phyloP scores from a whole-genome alignment of 2,113 vertebrate species.

The Gulo gulo region DNA sequence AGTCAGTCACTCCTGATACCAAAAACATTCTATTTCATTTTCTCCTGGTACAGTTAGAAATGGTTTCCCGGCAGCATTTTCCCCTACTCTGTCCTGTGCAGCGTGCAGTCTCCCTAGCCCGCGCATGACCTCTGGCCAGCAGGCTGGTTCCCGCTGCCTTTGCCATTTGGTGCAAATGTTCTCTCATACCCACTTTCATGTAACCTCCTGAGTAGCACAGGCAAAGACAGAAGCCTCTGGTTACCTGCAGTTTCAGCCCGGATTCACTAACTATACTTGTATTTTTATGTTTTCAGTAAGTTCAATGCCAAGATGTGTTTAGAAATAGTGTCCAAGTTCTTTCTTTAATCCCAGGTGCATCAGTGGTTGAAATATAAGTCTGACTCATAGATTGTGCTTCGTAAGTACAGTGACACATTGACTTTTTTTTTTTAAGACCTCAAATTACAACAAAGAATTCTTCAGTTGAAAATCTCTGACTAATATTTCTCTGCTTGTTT shows the following conservation, averaged over 20 bases:
- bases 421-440: neutral
- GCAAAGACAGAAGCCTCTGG: neutral
- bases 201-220: neutral
- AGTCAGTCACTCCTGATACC: neutral
- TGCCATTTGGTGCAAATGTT: too few species aligned
- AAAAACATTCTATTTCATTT: neutral
- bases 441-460: neutral
- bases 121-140: neutral
- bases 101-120: neutral
- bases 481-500: neutral
- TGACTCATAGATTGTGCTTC: neutral
- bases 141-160: fast-evolving
- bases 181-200: neutral
- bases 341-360: neutral
- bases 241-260: neutral
- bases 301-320: neutral
- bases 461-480: neutral
- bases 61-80: neutral
- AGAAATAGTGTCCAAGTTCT: neutral
- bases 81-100: neutral
- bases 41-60: constrained; percentile 17
- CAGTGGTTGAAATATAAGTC: neutral
- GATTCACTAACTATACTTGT: neutral
- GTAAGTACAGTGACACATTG: neutral
- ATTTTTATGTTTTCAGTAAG: neutral